Evolutionary conservation across 2,113 vertebrate species (phyloP).

Genomic region (Panthera uncia): DNA sequence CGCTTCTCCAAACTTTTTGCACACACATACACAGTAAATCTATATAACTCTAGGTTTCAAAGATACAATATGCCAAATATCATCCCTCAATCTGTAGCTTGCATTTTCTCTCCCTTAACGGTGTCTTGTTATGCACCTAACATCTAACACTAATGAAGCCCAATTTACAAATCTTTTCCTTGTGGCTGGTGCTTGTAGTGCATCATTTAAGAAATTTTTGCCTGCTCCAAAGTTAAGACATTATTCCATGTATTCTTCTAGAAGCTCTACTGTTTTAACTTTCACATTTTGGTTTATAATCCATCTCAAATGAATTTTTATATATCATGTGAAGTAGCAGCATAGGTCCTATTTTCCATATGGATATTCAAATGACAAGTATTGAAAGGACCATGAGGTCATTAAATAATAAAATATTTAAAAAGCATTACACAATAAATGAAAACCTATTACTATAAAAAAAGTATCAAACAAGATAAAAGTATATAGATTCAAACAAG

Average conservation of each 20-base stretch:
- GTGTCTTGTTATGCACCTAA: background rate
- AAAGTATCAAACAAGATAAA: background rate
- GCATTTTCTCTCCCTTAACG: background rate
- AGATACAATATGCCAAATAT: background rate
- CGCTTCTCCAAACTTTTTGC: background rate
- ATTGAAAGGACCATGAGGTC: background rate
- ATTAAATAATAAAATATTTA: background rate
- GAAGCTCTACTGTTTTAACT: background rate
- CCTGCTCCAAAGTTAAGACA: background rate
- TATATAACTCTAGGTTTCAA: background rate
- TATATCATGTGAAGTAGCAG: background rate
- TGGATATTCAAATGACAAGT: background rate
- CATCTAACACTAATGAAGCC: background rate
- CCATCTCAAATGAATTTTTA: background rate
- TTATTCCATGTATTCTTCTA: background rate
- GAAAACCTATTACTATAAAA: background rate
- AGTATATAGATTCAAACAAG: background rate
- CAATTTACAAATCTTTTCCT: background rate
- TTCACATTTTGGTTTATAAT: background rate
- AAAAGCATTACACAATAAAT: background rate
- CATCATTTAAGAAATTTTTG: background rate
- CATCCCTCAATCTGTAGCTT: background rate
- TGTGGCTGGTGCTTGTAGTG: background rate
- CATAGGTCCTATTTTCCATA: background rate
- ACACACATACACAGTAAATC: background rate